Percentiles rank a stretch among this genome's conserved stretches.
These are phyloP conservation scores for Macheiramphus alcinus DNA, from an alignment of 2,113 vertebrate genomes.

Conservation along the genomic window DNA sequence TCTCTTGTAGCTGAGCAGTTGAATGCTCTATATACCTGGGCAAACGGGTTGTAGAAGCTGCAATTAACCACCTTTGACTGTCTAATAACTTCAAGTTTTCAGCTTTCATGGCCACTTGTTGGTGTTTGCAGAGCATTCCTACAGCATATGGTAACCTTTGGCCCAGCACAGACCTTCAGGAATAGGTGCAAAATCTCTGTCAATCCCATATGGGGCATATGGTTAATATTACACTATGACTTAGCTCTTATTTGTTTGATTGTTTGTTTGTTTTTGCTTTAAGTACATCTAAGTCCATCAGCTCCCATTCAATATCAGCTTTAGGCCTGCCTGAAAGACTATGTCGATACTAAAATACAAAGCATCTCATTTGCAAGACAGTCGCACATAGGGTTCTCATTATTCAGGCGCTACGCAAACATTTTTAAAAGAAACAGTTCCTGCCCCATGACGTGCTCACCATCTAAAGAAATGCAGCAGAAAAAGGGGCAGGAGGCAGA, in stretches of 20 bases:
- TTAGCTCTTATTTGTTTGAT: neutral
- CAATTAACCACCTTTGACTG: constrained; percentile 30
- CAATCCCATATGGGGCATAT: neutral
- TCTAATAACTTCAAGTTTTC: constrained; percentile 22
- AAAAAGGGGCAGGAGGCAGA: neutral
- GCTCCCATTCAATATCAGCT: neutral
- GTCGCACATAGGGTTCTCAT: neutral
- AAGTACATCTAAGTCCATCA: neutral
- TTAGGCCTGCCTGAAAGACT: neutral
- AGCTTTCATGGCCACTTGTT: neutral
- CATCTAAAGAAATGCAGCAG: neutral
- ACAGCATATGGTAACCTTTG: constrained; percentile 34
- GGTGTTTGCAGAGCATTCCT: constrained; percentile 47
- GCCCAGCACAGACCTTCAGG: neutral
- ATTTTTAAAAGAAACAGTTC: neutral
- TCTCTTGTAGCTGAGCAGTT: constrained; percentile 13
- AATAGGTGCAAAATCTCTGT: neutral
- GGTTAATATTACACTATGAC: constrained; percentile 7
- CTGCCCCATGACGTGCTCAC: neutral
- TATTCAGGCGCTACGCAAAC: neutral
- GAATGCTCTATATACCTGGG: neutral
- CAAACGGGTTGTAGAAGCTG: constrained; percentile 28
- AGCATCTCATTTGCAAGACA: neutral
- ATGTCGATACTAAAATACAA: neutral
- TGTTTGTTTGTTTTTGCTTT: neutral